Base-by-base conservation (phyloP, 2,797 vertebrate genomes). In the Acanthurus leucopareius region DNA sequence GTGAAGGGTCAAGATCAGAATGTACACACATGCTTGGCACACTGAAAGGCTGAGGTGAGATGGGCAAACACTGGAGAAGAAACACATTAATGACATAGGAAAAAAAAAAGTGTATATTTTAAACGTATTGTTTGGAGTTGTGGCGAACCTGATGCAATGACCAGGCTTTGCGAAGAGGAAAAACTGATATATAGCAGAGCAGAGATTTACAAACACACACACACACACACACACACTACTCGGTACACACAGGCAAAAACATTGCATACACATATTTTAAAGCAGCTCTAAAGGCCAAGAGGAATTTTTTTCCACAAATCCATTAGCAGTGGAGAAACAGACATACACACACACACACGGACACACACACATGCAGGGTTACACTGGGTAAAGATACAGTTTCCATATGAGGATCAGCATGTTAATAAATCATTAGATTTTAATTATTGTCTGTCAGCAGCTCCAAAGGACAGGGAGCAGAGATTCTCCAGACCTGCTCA, bases 381-480 rank as follows among this genome's bases (percentile, higher is more conserved):
- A 80, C 62, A 51, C 75, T 88, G 64, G 48, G 80, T 88, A 91
- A 90, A 92, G 92, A 92, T 94, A 88, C 90, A 86, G 88, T 94
- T 95, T 95, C 95, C 93, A 93, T 91, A 83, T 63, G 40, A 84
- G 87, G 88, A 92, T 82, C 84, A 83, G 76, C 84, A 84, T 66
- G 83, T 92, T 92, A 94, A 95, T 95, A 95, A 96, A 96, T 96
- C 95, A 94, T 92, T 94, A 89, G 85, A 78, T 93, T 92, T 94
- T 95, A 95, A 96, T 96, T 95, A 94, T 91, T 92, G 93, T 94
- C 93, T 92, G 94, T 95, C 94, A 93, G 90, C 84, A 14, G 83
- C 85, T 85, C 84, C 86, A 86, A 87, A 93, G 80, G 77, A 88
- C 88, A 82, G 78, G 64, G 78, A 89, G 90, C 79, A 89, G 94